Conservation (phyloP, 2,888 invertebrate species). For the Sisyra terminalis region DNA sequence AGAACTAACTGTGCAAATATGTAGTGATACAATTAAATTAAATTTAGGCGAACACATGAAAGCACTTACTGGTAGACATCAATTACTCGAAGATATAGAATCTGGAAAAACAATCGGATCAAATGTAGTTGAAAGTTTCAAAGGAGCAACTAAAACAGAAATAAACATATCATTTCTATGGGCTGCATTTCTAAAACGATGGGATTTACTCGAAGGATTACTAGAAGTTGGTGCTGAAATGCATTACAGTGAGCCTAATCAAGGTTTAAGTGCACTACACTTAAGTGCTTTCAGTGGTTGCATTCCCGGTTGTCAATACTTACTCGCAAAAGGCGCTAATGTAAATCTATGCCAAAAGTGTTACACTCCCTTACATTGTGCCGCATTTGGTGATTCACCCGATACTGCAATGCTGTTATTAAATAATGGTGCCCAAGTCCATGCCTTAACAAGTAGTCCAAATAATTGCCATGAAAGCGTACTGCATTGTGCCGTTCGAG, state of each 20-base stretch:
- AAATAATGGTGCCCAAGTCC: conserved; percentile 49
- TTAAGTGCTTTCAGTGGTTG: conserved; percentile 67
- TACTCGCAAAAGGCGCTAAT: conserved; percentile 50
- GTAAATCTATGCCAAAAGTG: conserved; percentile 52
- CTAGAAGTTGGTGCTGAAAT: conserved; percentile 52
- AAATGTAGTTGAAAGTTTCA: conserved; percentile 33
- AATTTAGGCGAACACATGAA: conserved; percentile 60
- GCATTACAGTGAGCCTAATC: conserved; percentile 49
- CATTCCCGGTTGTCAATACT: conserved; percentile 46
- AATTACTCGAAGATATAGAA: conserved; percentile 58
- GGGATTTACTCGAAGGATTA: conserved; percentile 45
- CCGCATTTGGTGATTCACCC: conserved; percentile 74
- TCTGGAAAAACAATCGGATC: conserved; percentile 43
- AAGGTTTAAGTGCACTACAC: conserved; percentile 58
- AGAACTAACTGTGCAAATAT: conserved; percentile 54
- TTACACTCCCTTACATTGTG: conserved; percentile 74
- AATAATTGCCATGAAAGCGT: conserved; percentile 54
- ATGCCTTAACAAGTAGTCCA: conserved; percentile 41
- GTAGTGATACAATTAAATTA: conserved; percentile 53
- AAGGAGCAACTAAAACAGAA: conserved; percentile 44
- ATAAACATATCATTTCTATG: conserved; percentile 56
- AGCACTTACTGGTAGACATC: conserved; percentile 45
- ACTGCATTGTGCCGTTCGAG: conserved; percentile 70
- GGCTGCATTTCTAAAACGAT: conserved; percentile 54
- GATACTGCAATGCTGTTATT: conserved; percentile 66